phyloP scores from a whole-genome alignment of 1,140 invertebrate genomes.

The Xylocopa sonorina region DNA sequence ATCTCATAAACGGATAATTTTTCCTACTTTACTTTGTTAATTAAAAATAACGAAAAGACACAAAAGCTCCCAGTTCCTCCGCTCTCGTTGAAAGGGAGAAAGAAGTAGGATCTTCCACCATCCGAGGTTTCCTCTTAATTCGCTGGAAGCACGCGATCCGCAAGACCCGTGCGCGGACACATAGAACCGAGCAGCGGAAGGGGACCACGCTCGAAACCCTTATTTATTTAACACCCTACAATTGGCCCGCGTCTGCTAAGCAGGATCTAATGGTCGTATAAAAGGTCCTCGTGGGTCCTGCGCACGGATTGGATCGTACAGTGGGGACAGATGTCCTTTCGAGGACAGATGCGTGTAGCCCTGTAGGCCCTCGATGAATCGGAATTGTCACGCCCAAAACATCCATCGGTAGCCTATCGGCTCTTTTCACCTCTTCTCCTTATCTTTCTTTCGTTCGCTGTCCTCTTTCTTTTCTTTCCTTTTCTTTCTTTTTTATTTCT shows the following conservation, averaged over 20 bases:
- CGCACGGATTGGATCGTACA: constrained; percentile 72
- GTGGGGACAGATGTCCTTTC: constrained; percentile 77
- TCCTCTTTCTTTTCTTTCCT: background rate
- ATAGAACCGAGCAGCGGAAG: background rate
- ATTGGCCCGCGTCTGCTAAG: constrained; percentile 79
- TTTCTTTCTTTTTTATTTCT: background rate
- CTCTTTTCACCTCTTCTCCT: constrained; percentile 46
- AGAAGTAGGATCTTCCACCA: no score
- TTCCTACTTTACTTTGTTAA: no score
- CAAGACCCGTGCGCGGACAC: background rate
- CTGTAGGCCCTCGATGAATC: constrained; percentile 74
- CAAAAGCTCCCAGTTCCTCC: no score
- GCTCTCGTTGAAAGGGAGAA: background rate
- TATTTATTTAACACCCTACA: constrained; percentile 82
- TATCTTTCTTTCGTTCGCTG: constrained; percentile 19
- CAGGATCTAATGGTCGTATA: constrained; percentile 82
- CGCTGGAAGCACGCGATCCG: background rate
- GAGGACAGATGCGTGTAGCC: constrained; percentile 75
- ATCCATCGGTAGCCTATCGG: constrained; percentile 49
- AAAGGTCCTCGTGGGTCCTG: constrained; percentile 75
- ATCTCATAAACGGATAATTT: no score
- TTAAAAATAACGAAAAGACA: no score
- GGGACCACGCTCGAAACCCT: constrained; percentile 67
- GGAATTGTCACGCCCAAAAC: constrained; percentile 80
- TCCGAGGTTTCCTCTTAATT: background rate